Percentiles rank a stretch among this genome's conserved stretches.
phyloP scores from a whole-genome alignment of 2,113 vertebrate species.

The Pseudonaja textilis region DNA sequence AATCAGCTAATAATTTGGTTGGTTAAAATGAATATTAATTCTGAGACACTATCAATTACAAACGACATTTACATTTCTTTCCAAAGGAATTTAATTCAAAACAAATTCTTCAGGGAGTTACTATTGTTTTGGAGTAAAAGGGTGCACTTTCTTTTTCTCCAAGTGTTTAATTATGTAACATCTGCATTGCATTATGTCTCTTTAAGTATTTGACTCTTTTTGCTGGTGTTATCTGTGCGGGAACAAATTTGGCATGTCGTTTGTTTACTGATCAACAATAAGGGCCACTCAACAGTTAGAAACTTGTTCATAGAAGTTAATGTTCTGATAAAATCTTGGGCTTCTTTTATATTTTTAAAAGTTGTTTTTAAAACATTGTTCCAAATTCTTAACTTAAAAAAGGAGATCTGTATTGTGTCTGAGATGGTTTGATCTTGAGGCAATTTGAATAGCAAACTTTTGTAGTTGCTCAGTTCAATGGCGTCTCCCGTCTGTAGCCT shows the following conservation, averaged over 20 bases:
- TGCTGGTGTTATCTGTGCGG: constrained; percentile 44
- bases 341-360: constrained; percentile 49
- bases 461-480: constrained; percentile 57
- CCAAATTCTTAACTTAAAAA: constrained; percentile 46
- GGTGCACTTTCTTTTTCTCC: constrained; percentile 44
- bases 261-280: constrained; percentile 56
- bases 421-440: constrained; percentile 50
- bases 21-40: neutral
- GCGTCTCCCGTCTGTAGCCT: constrained; percentile 54
- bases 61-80: constrained; percentile 26
- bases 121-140: constrained; percentile 34
- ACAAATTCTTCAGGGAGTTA: constrained; percentile 44
- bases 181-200: constrained; percentile 57
- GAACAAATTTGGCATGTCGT: constrained; percentile 56
- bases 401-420: constrained; percentile 48
- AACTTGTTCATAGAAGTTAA: constrained; percentile 45
- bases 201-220: constrained; percentile 42
- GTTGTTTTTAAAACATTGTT: constrained; percentile 45
- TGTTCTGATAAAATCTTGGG: constrained; percentile 47
- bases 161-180: constrained; percentile 51
- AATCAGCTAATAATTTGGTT: constrained; percentile 25
- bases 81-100: constrained; percentile 39
- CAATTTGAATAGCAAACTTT: constrained; percentile 55
- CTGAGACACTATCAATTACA: constrained; percentile 30
- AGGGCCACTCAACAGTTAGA: constrained; percentile 51